Base-by-base conservation (phyloP, 2,888 invertebrate species). In the Agonopterix alstromeriana region DNA sequence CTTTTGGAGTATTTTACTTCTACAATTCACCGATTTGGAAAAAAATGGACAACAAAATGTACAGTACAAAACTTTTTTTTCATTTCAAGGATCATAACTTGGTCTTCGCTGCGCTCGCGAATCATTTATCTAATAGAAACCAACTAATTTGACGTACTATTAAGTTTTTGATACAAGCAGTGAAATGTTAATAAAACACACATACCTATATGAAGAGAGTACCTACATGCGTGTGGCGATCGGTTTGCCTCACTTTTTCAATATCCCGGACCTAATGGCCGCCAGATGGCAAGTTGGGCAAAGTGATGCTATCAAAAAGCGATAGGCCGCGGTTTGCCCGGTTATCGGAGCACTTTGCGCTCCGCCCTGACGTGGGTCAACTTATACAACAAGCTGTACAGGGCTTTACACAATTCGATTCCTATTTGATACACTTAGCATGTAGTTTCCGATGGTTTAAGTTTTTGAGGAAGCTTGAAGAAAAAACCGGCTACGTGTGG, bases 241-340 rank as follows among this genome's bases (percentile, higher is more conserved):
- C 69, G 72, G 63, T 59, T 57, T 62, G 68, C 77, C 78, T 79
- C 76, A 87, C 82, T 87, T 88, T 87, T 88, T 87, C 87, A 88
- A 87, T 87, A 87, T 86, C 81, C 78, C 79, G 65, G 58, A 82
- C 75, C 84, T 88, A 88, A 88, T 87, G 88, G 86, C 78, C 78
- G 73, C 65, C 88, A 88, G 82, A 84, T 88, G 88, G 86, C 82
- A 80, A 87, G 82, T 87, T 87, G 75, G 79, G 76, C 73, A 86
- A 88, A 88, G 87, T 86, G 87, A 85, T 85, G 87, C 86, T 85
- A 88, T 88, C 87, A 88, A 88, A 88, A 86, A 85, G 81, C 86
- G 81, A 86, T 88, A 86, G 86, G 85, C 83, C 61, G 85, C 74
- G 85, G 82, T 79, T 77, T 78, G 75, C 70, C 68, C 80, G 80